These are phyloP conservation scores for Proteles cristata DNA, from an alignment of 2,113 vertebrate species.

Conservation along the genomic window DNA sequence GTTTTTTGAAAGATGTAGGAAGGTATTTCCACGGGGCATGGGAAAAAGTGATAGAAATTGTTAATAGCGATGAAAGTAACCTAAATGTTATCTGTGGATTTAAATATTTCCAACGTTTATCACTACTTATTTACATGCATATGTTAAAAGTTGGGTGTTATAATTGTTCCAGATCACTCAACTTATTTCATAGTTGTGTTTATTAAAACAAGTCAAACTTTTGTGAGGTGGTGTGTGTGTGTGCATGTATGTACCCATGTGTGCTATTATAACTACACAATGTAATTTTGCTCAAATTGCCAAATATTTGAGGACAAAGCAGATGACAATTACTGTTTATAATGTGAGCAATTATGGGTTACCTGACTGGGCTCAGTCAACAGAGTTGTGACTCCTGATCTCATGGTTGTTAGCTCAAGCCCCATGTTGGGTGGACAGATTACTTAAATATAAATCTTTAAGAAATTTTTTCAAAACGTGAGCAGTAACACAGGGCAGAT, in stretches of 20 bases:
- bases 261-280: neutral
- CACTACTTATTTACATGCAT: neutral
- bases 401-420: neutral
- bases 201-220: neutral
- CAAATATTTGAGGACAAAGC: neutral
- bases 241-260: neutral
- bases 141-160: neutral
- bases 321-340: neutral
- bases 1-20: neutral
- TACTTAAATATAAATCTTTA: neutral
- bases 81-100: neutral
- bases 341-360: neutral
- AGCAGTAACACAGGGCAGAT: neutral
- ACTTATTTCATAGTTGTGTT: neutral
- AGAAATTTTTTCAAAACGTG: neutral
- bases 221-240: neutral
- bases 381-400: neutral
- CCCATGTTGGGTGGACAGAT: neutral
- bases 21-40: neutral
- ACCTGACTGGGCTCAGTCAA: neutral
- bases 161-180: neutral
- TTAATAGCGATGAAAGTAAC: neutral
- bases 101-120: neutral
- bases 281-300: neutral
- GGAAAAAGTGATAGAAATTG: neutral